These are phyloP conservation scores for Dryobates pubescens DNA, from an alignment of 2,797 vertebrate species.

Conservation along the genomic window DNA sequence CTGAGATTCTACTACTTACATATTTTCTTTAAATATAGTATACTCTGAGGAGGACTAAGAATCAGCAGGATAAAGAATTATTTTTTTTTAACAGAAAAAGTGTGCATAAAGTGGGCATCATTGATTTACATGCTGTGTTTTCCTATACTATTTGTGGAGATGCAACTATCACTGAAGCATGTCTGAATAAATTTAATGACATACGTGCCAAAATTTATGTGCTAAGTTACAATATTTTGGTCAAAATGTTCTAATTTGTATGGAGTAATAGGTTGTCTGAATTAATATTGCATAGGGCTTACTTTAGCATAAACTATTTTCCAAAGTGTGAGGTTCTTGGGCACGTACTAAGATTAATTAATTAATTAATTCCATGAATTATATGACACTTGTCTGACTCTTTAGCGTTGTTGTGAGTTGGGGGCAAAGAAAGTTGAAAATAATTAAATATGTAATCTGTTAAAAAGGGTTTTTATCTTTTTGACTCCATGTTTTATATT, in stretches of 20 bases:
- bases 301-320: not conserved
- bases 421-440: conserved; percentile 39
- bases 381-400: not conserved
- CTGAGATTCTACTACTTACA: not conserved
- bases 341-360: not conserved
- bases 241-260: not conserved
- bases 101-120: not conserved
- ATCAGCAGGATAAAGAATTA: not conserved
- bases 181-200: not conserved
- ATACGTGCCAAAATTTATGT: not conserved
- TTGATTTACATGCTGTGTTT: not conserved
- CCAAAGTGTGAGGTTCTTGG: not conserved
- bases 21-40: not conserved
- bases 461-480: conserved; percentile 28
- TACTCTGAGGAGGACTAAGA: not conserved
- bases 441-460: conserved; percentile 26
- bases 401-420: conserved; percentile 45
- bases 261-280: not conserved
- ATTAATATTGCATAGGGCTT: not conserved
- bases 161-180: not conserved
- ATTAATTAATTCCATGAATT: conserved; percentile 46
- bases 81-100: not conserved
- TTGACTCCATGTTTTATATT: not conserved
- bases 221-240: not conserved
- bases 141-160: not conserved